Evolutionary conservation across 2,113 vertebrate genomes (phyloP).

Genomic region (Psephotus haematonotus): DNA sequence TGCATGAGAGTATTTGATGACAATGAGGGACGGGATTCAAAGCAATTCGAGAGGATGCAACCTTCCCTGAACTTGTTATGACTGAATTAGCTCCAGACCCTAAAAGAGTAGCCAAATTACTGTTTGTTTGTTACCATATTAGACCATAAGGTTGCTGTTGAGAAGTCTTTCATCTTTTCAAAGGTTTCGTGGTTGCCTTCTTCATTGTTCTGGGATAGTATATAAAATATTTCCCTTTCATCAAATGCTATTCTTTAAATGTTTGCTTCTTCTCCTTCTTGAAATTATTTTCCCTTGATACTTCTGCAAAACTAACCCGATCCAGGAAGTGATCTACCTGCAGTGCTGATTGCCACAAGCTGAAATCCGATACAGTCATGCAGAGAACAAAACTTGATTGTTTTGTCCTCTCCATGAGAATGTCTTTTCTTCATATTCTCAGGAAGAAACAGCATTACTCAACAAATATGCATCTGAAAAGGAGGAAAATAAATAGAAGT

Average conservation of each 20-base stretch:
- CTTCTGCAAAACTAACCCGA: accelerated
- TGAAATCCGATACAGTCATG: background rate
- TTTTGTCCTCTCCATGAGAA: background rate
- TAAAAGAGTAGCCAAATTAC: background rate
- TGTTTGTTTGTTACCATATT: background rate
- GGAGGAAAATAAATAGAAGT: background rate
- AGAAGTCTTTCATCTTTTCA: background rate
- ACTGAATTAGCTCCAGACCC: background rate
- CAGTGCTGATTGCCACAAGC: background rate
- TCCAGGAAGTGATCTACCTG: background rate
- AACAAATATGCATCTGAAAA: background rate
- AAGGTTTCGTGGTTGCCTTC: background rate
- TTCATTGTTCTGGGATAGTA: background rate
- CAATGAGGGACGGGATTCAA: background rate
- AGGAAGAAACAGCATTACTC: background rate
- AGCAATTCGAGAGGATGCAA: background rate
- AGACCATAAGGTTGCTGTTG: background rate
- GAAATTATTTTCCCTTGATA: background rate
- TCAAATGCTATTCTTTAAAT: background rate
- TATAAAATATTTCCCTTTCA: background rate
- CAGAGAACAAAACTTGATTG: background rate
- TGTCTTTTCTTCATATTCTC: background rate
- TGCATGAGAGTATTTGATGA: background rate
- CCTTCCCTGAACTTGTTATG: background rate
- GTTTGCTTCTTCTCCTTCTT: background rate